Evolutionary conservation across 2,797 vertebrate genomes (phyloP), one percentile per base, ranked within the genome.

Genomic region (Smutsia temminckii): DNA sequence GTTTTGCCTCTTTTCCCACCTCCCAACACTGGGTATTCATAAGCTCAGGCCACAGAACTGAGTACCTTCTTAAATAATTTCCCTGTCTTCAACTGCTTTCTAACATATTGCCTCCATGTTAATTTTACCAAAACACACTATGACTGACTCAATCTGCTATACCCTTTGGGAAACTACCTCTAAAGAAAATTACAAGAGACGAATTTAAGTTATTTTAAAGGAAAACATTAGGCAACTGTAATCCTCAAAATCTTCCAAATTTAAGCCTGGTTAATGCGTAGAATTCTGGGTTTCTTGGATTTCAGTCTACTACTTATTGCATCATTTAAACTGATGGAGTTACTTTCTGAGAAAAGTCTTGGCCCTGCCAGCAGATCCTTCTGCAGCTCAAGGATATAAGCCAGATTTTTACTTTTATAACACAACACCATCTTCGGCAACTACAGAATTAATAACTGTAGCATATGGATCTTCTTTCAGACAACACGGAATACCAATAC

Each of bases 351-450:
- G 71, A 64, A 75, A 93, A 89, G 80, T 57, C 59, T 84, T 23
- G 17, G 91, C 55, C 88, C 75, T 83, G 84, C 85, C n/a, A 80
- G 40, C 46, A 94, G 80, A 96, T 71, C 64, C 68, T 87, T 95
- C 91, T 92, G 91, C 77, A 96, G 84, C 80, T 93, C 34, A 93
- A 97, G 64, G 34, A 86, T 69, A 78, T 66, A 91, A 93, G 42
- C 57, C 75, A 96, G 87, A 94, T 83, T 94, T 88, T 92, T 66
- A 85, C 68, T 96, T 94, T 87, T 75, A 86, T 95, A 87, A 66
- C 53, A 85, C 80, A 93, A 84, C 66, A 89, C 84, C 79, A 95
- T 89, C 68, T 91, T 93, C 91, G 95, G 72, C 92, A 96, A 94
- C 57, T 83, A 79, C n/a, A 89, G 80, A 92, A 95, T 86, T 94